Evolutionary conservation across 2,888 invertebrate species (phyloP), one percentile per base, ranked within the genome.

Genomic region (Ptychoptera contaminata): DNA sequence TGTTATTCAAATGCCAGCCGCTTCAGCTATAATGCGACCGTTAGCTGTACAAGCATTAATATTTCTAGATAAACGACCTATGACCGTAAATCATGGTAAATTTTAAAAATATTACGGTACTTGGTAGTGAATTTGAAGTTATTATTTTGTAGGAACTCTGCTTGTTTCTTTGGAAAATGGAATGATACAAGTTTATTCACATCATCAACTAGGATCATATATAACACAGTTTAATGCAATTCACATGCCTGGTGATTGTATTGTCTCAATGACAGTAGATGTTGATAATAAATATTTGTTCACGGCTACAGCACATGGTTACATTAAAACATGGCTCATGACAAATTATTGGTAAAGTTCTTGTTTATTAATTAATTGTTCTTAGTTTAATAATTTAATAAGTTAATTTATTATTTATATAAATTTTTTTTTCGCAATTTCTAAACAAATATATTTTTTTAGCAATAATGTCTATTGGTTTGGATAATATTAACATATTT

Each of bases 291-390:
- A 77, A 44, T 84, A 71, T 57, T 71, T 90, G 6, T 77, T 82
- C 58, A 77, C 78, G 39, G 84, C 82, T 60, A 72, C 70, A 46
- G 76, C 79, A 1, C 64, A 71, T 46, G 88, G 88, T 2, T 86
- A 86, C 56, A 69, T 88, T 43, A 87, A 86, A 67, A 73, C 79
- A 15, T 88, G 86, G 85, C 70, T 80, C 38, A 68, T 88, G 58
- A 68, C 65, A 43, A 79, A 83, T 59, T 87, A 74, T 54, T 73
- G 77, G 65, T 64, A 51, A 57, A 32, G 4, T 11, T n/a, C 5
- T 40, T 31, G 15, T 12, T 30, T 23, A 38, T 37, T 29, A 7
- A 5, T 32, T 16, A 36, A 37, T 37, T 7, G 12, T 39, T 44
- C 15, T 43, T 37, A 30, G 7, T 30, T n/a, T 2, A 37, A 37